A percentile compares a stretch with the other conserved stretches of the same genome.
These are phyloP conservation scores for Phaonia tiefii DNA, from an alignment of 2,888 invertebrate species.

Conservation along the genomic window DNA sequence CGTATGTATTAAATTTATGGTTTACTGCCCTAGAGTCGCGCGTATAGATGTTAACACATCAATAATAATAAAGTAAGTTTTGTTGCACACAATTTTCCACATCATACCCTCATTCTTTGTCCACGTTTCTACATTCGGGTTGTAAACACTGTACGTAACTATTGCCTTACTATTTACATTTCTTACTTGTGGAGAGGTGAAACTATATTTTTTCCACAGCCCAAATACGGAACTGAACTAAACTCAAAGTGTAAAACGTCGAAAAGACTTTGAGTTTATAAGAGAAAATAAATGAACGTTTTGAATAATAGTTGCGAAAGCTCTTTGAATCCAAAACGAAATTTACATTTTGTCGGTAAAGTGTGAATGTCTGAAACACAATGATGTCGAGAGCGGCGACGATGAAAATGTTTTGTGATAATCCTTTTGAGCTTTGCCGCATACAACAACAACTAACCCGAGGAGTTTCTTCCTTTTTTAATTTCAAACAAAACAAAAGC, in stretches of 20 bases:
- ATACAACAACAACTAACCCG: constrained; percentile 67
- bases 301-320: constrained; percentile 74
- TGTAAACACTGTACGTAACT: background rate
- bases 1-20: no score
- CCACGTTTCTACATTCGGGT: no score
- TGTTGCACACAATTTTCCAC: no score
- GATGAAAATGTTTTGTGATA: constrained; percentile 69
- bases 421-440: constrained; percentile 78
- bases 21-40: no score
- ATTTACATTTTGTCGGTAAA: constrained; percentile 72
- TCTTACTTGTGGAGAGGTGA: constrained; percentile 41
- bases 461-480: background rate
- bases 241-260: constrained; percentile 22
- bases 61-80: no score
- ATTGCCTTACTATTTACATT: background rate
- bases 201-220: background rate
- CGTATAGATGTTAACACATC: no score
- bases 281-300: constrained; percentile 66
- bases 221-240: constrained; percentile 8
- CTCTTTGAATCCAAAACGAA: constrained; percentile 69
- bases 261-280: constrained; percentile 46
- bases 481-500: constrained; percentile 29
- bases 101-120: no score
- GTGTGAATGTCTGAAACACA: constrained; percentile 58
- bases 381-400: constrained; percentile 2